Evolutionary conservation across 2,113 vertebrate genomes (phyloP), one percentile per base, ranked within the genome.

Genomic region (Bubalus kerabau): DNA sequence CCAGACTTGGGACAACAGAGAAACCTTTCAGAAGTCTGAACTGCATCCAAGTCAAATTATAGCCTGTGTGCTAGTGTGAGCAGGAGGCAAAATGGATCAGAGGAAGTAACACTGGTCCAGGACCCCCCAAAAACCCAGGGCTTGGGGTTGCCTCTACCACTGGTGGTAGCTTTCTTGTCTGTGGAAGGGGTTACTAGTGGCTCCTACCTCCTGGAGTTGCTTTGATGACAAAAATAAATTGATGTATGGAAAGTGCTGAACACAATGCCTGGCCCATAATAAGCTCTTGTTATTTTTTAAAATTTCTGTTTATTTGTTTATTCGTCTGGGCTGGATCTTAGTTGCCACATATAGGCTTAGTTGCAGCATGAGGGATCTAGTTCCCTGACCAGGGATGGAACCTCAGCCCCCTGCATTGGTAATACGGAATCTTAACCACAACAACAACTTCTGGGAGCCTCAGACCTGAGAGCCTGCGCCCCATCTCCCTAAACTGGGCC

Each of bases 1-100:
- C 95, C 97, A 97, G 86, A 60, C 88, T 88, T 71, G 46, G 83
- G 85, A 95, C 93, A 91, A 96, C 96, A 97, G 74, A 97, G 95
- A 78, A 93, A 67, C 46, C 76, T 97, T 97, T 97, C 91, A 97
- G 93, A 93, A 84, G 40, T 57, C 78, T 94, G 96, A 97, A 93
- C 43, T 15, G 12, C 52, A 24, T 89, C 95, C 96, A 96, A 95
- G 91, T 74, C 90, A 92, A 94, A 96, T 93, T 71, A 80, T 0
- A 67, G 67, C 78, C 59, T 54, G 57, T 5, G 32, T 50, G 5
- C 60, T 78, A 6, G 60, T 56, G n/a, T 4, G 14, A 91, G 91
- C 12, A 76, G 59, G 50, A 90, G 43, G n/a, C 43, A 13, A 21
- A 57, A 64, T n/a, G 24, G 26, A 40, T 91, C 82, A 91, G 67